Evolutionary conservation across 2,888 invertebrate genomes (phyloP), one percentile per base, ranked within the genome.

Genomic region (Heliconius charithonia): DNA sequence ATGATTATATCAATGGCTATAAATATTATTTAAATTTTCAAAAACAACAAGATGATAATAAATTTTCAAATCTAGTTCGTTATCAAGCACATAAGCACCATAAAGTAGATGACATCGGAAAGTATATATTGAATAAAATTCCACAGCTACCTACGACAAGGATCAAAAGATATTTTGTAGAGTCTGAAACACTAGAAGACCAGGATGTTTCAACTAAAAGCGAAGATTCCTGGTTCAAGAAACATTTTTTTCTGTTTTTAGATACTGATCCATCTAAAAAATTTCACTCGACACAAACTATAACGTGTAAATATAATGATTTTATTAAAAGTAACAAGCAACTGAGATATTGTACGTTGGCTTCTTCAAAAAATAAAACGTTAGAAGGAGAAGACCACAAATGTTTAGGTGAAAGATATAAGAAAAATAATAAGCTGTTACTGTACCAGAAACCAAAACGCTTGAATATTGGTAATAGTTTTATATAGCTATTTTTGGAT

Each of bases 51-150:
- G 87, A 84, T 0, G 84, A 88, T 4, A 82, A 90, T 62, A 91
- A 92, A 16, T 94, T 90, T 82, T 94, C 94, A 0, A 87, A 91
- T 80, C 80, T 89, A 56, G 84, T 94, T 7, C 89, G 88, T 63
- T 94, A 93, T 78, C 93, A 94, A 85, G 94, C 94, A 2, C 94
- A 94, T 62, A 89, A 83, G 82, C 94, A 94, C 76, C 94, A 94
- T 67, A 91, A 85, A 22, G 93, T 94, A 6, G 91, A 94, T 62
- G 93, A 93, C 76, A 93, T 94, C 13, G 94, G 94, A n/a, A 94
- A 93, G 81, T 92, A 83, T 76, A 94, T 94, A 73, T 82, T 93
- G 2, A 86, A 89, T 51, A 94, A 93, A 85, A 84, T 94, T 80
- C 94, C 94, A 9, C 83, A 84, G 25, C 13, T 92, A 65, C 87